Percentiles rank a stretch among this genome's conserved stretches.
Evolutionary conservation across 2,797 vertebrate genomes (phyloP).

Genomic region (Lagodon rhomboides): DNA sequence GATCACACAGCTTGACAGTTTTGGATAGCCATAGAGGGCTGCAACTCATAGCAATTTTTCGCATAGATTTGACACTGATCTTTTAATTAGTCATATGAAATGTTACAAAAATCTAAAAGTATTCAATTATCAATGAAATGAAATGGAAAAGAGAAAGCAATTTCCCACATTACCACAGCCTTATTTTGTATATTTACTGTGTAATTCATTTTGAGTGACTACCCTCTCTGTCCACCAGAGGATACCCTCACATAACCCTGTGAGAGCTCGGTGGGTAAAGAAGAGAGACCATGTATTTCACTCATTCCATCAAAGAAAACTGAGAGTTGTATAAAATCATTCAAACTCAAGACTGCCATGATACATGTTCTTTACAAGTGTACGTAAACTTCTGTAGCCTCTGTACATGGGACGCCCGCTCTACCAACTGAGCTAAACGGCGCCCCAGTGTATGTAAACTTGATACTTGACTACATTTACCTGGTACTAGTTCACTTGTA

Average conservation of each 20-base stretch:
- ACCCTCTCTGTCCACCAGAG: conserved; percentile 53
- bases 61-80: background rate
- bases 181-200: background rate
- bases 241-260: background rate
- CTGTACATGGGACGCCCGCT: too few relatives aligned
- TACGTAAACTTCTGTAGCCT: too few relatives aligned
- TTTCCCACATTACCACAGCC: background rate
- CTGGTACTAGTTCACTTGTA: background rate
- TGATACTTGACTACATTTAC: background rate
- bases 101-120: background rate
- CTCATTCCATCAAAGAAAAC: too few relatives aligned
- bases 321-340: too few relatives aligned
- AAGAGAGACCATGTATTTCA: too few relatives aligned
- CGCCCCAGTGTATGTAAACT: too few relatives aligned
- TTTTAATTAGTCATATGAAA: background rate
- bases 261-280: background rate
- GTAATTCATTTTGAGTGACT: background rate
- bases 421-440: too few relatives aligned
- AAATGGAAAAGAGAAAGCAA: background rate
- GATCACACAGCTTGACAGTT: background rate
- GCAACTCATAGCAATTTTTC: background rate
- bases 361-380: too few relatives aligned
- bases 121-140: background rate
- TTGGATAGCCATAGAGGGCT: background rate
- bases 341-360: too few relatives aligned